These are phyloP conservation scores for Ruditapes philippinarum DNA, from an alignment of 1,140 invertebrate genomes.

Conservation along the genomic window DNA sequence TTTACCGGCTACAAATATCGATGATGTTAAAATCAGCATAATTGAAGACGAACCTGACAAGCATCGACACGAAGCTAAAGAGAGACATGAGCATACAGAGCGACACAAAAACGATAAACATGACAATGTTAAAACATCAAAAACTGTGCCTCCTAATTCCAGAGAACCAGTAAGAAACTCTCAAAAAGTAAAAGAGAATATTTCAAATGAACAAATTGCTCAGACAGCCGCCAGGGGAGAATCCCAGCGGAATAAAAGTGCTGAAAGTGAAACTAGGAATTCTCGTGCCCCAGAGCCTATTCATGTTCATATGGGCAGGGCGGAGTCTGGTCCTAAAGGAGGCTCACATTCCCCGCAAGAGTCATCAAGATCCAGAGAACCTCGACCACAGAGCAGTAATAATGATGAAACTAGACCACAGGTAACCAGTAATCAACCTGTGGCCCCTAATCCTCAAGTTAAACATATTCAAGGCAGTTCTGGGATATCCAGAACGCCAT, in stretches of 20 bases:
- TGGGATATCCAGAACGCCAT: constrained; percentile 20
- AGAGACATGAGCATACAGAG: neutral
- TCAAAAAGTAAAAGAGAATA: neutral
- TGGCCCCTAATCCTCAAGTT: constrained; percentile 49
- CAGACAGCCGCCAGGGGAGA: neutral
- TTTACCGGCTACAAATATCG: constrained; percentile 79
- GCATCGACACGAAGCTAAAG: neutral
- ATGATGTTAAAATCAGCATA: constrained; percentile 79
- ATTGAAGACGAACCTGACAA: constrained; percentile 71
- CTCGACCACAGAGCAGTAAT: neutral
- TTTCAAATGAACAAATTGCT: neutral
- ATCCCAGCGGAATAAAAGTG: constrained; percentile 10
- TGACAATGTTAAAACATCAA: neutral
- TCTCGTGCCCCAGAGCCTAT: constrained; percentile 30
- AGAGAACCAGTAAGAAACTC: neutral
- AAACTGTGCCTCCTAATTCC: neutral
- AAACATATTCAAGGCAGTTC: constrained; percentile 29
- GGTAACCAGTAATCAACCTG: neutral
- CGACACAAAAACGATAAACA: neutral
- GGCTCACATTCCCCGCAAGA: neutral
- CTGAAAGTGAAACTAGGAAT: neutral
- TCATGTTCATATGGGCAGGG: constrained; percentile 48
- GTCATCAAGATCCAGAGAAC: neutral
- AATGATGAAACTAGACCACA: neutral
- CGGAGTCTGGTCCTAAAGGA: constrained; percentile 10